A percentile compares a stretch with the other conserved stretches of the same genome.
phyloP scores from a whole-genome alignment of 2,888 invertebrate species.

The Odontothrips loti region DNA sequence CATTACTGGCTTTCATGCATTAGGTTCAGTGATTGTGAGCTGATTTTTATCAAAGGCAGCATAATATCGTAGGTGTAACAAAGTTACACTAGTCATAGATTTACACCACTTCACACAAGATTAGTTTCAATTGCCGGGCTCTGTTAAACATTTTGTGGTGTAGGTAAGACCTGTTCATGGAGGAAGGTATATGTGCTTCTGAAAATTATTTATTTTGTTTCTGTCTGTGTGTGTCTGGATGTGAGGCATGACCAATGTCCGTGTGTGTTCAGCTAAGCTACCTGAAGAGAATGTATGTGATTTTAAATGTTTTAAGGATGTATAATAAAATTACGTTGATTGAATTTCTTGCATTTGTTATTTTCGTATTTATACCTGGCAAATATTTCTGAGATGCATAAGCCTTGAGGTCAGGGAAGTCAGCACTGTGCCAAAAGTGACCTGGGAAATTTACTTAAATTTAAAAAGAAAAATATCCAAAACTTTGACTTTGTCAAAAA shows the following conservation, averaged over 20 bases:
- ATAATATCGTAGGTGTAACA: conserved; percentile 1
- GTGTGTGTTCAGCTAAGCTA: conserved; percentile 7
- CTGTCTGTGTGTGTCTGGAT: conserved; percentile 6
- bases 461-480: too few species aligned
- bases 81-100: not conserved
- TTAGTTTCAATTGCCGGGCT: not conserved
- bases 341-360: not conserved
- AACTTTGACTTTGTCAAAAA: too few species aligned
- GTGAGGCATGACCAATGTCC: conserved; percentile 18
- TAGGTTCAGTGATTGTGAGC: too few species aligned
- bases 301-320: conserved; percentile 17
- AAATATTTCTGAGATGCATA: not conserved
- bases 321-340: conserved; percentile 7
- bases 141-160: not conserved
- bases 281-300: conserved; percentile 14
- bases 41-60: not conserved
- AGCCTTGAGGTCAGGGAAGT: not conserved
- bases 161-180: not conserved
- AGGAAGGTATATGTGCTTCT: not conserved
- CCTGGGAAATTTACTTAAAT: not conserved
- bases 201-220: conserved; percentile 10
- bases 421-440: too few species aligned
- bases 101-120: not conserved
- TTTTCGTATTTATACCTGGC: not conserved
- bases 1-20: too few species aligned